These are phyloP conservation scores for Hylaeus anthracinus DNA, from an alignment of 1,140 invertebrate genomes.

Conservation along the genomic window DNA sequence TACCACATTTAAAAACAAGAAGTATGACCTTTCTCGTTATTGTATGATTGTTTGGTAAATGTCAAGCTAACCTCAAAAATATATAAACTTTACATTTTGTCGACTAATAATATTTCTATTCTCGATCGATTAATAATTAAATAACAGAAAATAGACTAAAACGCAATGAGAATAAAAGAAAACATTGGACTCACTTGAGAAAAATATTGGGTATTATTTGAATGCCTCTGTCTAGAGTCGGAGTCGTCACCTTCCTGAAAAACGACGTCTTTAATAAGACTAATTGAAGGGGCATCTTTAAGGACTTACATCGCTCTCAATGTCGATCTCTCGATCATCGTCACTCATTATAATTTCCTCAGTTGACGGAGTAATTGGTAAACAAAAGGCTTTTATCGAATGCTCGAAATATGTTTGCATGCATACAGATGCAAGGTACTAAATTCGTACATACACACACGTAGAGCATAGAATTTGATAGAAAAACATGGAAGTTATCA, in stretches of 20 bases:
- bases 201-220: conserved; percentile 82
- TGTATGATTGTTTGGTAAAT: background rate
- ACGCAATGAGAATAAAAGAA: background rate
- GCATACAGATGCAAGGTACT: background rate
- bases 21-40: background rate
- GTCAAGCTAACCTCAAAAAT: conserved; percentile 31
- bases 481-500: no score
- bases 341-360: conserved; percentile 86
- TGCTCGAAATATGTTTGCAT: background rate
- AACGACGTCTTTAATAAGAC: conserved; percentile 6
- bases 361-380: conserved; percentile 25
- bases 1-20: background rate
- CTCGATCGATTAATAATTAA: background rate
- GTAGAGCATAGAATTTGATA: no score
- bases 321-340: conserved; percentile 94
- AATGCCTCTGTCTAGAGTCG: conserved; percentile 82
- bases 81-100: background rate
- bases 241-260: conserved; percentile 86
- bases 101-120: background rate
- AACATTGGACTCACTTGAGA: conserved; percentile 80
- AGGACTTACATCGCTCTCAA: conserved; percentile 93
- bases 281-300: background rate
- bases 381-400: conserved; percentile 31
- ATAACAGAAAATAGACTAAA: background rate
- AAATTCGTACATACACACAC: background rate